Conservation (phyloP, 2,797 vertebrate genomes). For the Balearica regulorum region DNA sequence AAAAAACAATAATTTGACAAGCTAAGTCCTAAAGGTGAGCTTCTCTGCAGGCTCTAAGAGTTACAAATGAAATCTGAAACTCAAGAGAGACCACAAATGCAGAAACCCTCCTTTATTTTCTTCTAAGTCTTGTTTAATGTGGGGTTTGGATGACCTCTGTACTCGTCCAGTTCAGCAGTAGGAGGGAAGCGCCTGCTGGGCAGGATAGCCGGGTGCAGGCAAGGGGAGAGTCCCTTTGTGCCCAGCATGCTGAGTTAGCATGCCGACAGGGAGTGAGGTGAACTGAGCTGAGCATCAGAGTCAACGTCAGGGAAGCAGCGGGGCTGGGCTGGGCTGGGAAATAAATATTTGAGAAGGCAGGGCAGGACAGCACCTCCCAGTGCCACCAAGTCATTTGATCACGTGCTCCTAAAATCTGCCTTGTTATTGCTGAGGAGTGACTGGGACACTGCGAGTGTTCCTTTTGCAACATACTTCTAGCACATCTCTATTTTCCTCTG, state of each 20-base stretch:
- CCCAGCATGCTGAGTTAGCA: fast-evolving
- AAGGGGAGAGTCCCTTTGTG: neutral
- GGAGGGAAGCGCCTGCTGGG: neutral
- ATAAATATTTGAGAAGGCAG: neutral
- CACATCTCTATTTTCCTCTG: neutral
- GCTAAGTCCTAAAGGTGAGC: neutral
- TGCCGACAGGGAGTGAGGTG: neutral
- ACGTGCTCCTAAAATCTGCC: neutral
- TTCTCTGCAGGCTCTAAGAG: neutral
- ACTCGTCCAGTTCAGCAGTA: neutral
- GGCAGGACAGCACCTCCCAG: neutral
- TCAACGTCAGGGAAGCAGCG: fast-evolving
- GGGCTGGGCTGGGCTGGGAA: fast-evolving
- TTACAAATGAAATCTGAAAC: neutral
- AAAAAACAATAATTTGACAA: neutral
- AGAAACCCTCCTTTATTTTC: neutral
- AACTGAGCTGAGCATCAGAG: neutral
- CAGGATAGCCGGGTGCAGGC: neutral
- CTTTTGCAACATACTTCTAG: neutral
- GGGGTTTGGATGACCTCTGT: neutral
- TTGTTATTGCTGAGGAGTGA: neutral
- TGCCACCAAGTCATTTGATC: neutral
- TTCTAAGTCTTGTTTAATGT: neutral
- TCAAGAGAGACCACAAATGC: neutral
- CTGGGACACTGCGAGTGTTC: neutral